phyloP scores from a whole-genome alignment of 2,113 vertebrate species.

The Macrotus californicus region DNA sequence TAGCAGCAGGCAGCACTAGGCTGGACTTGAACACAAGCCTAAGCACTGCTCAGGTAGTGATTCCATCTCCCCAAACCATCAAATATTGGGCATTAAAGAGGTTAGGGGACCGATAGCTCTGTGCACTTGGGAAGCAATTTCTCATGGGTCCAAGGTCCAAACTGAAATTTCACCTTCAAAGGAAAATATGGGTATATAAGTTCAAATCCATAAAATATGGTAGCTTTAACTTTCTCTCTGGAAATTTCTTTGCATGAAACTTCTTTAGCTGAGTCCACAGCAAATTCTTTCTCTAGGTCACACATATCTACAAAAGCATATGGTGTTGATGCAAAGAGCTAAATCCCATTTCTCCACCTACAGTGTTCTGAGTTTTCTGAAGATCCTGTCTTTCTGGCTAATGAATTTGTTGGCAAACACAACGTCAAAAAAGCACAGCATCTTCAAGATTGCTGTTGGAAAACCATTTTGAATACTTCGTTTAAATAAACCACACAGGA shows the following conservation, averaged over 20 bases:
- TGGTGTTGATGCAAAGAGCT: not conserved
- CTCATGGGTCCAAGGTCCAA: not conserved
- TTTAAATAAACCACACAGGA: not conserved
- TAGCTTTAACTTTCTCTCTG: not conserved
- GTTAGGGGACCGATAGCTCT: not conserved
- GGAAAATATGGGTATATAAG: not conserved
- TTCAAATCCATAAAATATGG: not conserved
- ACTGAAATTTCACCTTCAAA: not conserved
- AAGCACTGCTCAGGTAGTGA: not conserved
- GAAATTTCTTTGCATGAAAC: not conserved
- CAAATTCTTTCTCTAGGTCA: not conserved
- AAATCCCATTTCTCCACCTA: not conserved
- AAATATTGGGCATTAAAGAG: not conserved
- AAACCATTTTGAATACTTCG: not conserved
- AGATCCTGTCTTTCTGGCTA: not conserved
- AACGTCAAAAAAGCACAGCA: not conserved
- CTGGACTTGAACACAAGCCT: not conserved
- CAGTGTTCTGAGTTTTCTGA: not conserved
- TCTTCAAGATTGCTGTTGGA: not conserved
- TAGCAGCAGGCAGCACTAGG: too few species aligned
- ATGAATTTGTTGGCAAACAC: not conserved
- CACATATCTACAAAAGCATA: not conserved
- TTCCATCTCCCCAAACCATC: not conserved
- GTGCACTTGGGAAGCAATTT: not conserved
- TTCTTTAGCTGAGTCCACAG: not conserved